Evolutionary conservation across 2,888 invertebrate genomes (phyloP).

Genomic region (Coleophora deauratella): DNA sequence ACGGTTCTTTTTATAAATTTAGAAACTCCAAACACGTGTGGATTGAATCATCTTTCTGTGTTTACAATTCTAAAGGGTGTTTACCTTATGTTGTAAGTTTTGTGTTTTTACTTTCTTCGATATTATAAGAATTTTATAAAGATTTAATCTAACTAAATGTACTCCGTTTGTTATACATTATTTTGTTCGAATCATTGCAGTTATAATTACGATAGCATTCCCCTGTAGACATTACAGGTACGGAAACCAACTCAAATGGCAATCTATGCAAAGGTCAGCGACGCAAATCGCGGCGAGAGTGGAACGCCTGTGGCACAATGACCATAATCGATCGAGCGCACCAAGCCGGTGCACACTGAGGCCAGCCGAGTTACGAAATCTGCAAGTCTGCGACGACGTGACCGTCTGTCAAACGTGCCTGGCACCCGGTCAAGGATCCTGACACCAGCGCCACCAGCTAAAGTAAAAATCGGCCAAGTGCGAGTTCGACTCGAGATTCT

Average conservation of each 20-base stretch:
- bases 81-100: slow-evolving; percentile 38
- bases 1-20: slow-evolving; percentile 56
- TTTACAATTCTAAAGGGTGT: slow-evolving; percentile 37
- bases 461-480: neutral
- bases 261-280: slow-evolving; percentile 31
- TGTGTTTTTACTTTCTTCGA: slow-evolving; percentile 37
- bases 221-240: slow-evolving; percentile 3
- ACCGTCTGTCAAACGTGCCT: slow-evolving; percentile 46
- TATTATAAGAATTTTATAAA: neutral
- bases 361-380: slow-evolving; percentile 45
- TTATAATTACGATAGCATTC: too few species aligned
- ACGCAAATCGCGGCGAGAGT: slow-evolving; percentile 39
- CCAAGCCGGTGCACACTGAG: slow-evolving; percentile 33
- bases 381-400: slow-evolving; percentile 45
- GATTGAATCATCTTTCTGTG: slow-evolving; percentile 53
- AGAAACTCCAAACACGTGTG: slow-evolving; percentile 53
- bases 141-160: too few species aligned
- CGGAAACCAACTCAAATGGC: slow-evolving; percentile 27
- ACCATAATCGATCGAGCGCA: slow-evolving; percentile 47
- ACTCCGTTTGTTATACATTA: too few species aligned
- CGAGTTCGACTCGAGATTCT: too few species aligned
- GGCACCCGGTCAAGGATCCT: slow-evolving; percentile 21
- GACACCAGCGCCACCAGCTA: slow-evolving; percentile 10
- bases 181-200: too few species aligned
- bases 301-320: slow-evolving; percentile 48